Evolutionary conservation across 2,113 vertebrate genomes (phyloP).

Genomic region (Callopanchax toddi): DNA sequence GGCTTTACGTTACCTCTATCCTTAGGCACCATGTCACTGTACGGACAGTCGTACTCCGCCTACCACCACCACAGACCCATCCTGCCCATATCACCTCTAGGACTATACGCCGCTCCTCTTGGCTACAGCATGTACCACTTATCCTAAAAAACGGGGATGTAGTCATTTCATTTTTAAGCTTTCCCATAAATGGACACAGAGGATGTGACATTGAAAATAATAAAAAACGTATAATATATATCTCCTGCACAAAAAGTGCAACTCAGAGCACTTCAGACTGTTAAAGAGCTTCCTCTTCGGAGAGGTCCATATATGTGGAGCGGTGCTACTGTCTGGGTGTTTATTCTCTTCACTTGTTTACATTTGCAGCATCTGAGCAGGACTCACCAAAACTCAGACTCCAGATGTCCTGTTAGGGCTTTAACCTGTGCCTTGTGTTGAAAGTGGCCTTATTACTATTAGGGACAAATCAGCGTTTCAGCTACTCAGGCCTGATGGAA

Average conservation of each 20-base stretch:
- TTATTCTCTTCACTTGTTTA: conserved; percentile 54
- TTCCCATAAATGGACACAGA: conserved; percentile 30
- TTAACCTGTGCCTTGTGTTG: conserved; percentile 30
- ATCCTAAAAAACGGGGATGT: conserved; percentile 57
- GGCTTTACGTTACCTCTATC: conserved; percentile 72
- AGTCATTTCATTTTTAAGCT: conserved; percentile 7
- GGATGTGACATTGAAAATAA: conserved; percentile 12
- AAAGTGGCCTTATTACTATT: conserved; percentile 20
- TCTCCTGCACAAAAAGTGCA: conserved; percentile 46
- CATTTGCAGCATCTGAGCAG: conserved; percentile 58
- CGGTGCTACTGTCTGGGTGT: conserved; percentile 33
- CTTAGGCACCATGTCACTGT: conserved; percentile 72
- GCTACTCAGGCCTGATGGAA: conserved; percentile 56
- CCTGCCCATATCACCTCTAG: conserved; percentile 72
- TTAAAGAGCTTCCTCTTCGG: conserved; percentile 19
- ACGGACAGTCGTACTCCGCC: conserved; percentile 73
- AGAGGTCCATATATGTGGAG: conserved; percentile 20
- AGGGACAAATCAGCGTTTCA: conserved; percentile 34
- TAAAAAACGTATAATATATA: conserved; percentile 30
- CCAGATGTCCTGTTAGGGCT: conserved; percentile 8
- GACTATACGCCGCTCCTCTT: conserved; percentile 75
- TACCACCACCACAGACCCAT: conserved; percentile 73
- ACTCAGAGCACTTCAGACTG: conserved; percentile 36
- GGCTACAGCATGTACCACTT: conserved; percentile 81
- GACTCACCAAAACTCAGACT: conserved; percentile 40